Percentiles rank a stretch among this genome's conserved stretches.
Evolutionary conservation across 2,113 vertebrate genomes (phyloP).

Genomic region (Mungos mungo): DNA sequence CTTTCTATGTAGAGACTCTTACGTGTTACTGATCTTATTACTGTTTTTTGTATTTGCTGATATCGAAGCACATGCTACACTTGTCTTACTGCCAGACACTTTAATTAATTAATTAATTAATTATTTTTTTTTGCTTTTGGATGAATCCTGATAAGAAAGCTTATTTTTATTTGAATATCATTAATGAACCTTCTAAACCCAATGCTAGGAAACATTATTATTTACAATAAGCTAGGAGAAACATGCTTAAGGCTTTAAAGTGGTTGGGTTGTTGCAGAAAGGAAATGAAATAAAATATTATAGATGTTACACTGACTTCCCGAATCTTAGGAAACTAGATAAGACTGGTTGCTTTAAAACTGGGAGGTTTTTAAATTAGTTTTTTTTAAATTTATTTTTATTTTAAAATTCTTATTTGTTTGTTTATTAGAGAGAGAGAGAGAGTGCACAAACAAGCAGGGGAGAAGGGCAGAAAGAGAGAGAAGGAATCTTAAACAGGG

Average conservation of each 20-base stretch:
- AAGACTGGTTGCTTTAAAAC: too few relatives aligned
- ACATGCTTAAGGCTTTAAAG: not conserved
- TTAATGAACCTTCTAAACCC: conserved; percentile 32
- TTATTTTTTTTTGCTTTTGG: conserved; percentile 7
- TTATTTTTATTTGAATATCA: conserved; percentile 57
- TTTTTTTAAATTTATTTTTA: too few relatives aligned
- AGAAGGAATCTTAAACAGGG: too few relatives aligned
- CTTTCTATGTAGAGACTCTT: conserved; percentile 2
- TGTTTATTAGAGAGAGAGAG: too few relatives aligned
- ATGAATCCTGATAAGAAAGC: conserved; percentile 38
- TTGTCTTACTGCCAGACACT: conserved; percentile 43
- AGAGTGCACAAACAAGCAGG: too few relatives aligned
- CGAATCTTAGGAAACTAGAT: conserved; percentile 38
- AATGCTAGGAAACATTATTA: not conserved
- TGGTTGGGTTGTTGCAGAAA: conserved; percentile 48
- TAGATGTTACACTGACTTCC: not conserved
- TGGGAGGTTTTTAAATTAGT: too few relatives aligned
- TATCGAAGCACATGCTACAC: conserved; percentile 34
- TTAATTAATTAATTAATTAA: not conserved
- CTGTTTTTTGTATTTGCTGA: conserved; percentile 40
- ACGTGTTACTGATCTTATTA: not conserved
- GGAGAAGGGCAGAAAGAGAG: too few relatives aligned
- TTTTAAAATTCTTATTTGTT: too few relatives aligned
- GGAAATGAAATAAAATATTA: conserved; percentile 47
- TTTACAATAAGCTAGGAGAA: conserved; percentile 33